Base-by-base conservation (phyloP, 2,888 invertebrate species). In the Aspidiotus rigidus region DNA sequence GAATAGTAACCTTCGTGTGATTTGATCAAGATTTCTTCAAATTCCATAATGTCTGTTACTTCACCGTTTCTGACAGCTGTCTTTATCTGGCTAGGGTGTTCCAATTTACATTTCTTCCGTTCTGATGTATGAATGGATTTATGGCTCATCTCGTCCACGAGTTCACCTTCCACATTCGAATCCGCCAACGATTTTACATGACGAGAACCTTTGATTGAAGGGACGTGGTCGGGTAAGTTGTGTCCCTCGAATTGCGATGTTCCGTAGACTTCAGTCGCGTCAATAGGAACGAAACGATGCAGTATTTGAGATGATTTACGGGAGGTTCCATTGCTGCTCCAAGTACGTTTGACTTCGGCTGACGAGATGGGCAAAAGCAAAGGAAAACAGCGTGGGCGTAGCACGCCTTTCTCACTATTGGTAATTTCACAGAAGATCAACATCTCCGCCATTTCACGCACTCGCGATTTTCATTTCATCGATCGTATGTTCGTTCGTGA, bases 341-440 rank as follows among this genome's bases (percentile, higher is more conserved):
- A 88, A 77, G 86, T 85, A 72, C 89, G 82, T 75, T 87, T 85
- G 1, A 90, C 90, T 76, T 90, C 89, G n/a, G 88, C 88, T 13
- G 90, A 89, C 63, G 89, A 88, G 72, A 90, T 86, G 5, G 90
- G 89, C 61, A 88, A 87, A 73, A 90, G 81, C 64, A 90, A 81
- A 17, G 90, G 90, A 76, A 90, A 87, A 77, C 89, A 90, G 78
- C 90, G 88, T 66, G 89, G 89, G 77, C 89, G 86, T 66, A 89
- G 90, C 75, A 90, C 83, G 75, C 88, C 86, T 74, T 87, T 83
- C 78, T 88, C 88, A 77, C 85, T 85, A 75, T 89, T 88, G 71
- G 90, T 90, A 74, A 90, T 89, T 78, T 89, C 85, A 79, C 90
- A 90, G 78, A 85, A 87, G 76, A 88, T 73, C 7, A 74, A 73